A percentile compares a stretch with the other conserved stretches of the same genome.
Evolutionary conservation across 2,113 vertebrate species (phyloP).

Genomic region (Apus apus): DNA sequence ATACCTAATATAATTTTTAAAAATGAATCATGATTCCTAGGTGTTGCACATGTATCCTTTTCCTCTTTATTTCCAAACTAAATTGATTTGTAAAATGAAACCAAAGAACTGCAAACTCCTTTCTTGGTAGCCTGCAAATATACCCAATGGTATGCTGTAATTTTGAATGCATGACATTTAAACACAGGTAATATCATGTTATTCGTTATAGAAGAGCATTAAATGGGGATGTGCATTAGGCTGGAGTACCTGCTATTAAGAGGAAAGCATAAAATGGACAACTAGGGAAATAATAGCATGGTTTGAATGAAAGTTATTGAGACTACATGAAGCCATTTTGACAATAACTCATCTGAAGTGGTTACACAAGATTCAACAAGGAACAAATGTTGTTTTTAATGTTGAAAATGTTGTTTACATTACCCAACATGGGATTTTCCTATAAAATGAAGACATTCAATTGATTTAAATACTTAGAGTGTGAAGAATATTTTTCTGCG

Average conservation of each 20-base stretch:
- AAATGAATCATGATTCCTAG: too few relatives aligned
- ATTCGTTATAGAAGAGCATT: neutral
- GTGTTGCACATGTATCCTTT: too few relatives aligned
- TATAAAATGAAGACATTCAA: neutral
- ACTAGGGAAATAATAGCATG: neutral
- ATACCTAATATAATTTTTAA: too few relatives aligned
- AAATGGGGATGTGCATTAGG: neutral
- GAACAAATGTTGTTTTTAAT: neutral
- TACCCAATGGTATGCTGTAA: too few relatives aligned
- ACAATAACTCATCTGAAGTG: neutral
- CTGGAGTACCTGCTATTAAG: neutral
- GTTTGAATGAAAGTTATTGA: neutral
- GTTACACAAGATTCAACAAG: neutral
- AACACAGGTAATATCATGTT: neutral
- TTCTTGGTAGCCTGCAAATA: too few relatives aligned
- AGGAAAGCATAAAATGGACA: neutral
- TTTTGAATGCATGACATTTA: neutral
- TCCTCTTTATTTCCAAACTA: too few relatives aligned
- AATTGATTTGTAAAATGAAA: too few relatives aligned
- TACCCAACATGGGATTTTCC: neutral
- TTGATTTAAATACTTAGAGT: neutral
- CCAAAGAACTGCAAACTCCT: too few relatives aligned
- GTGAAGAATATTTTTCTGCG: neutral
- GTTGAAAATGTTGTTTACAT: neutral
- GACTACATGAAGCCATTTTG: neutral